A percentile compares a stretch with the other conserved stretches of the same genome.
Evolutionary conservation across 1,140 invertebrate species (phyloP).

Genomic region (Nixonia krombeini): DNA sequence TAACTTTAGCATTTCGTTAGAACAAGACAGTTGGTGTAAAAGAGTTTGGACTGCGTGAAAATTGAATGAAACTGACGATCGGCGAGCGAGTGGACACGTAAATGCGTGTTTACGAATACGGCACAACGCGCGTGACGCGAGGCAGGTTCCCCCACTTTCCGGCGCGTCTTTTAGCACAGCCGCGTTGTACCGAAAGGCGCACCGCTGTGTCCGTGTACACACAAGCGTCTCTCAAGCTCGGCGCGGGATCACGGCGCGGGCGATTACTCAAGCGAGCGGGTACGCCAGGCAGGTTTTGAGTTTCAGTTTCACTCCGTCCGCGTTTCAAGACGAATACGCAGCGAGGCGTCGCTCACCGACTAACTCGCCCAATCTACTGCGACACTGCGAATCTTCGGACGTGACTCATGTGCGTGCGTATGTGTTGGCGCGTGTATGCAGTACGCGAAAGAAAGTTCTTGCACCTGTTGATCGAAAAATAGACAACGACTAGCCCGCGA

Average conservation of each 20-base stretch:
- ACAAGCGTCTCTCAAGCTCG: slow-evolving; percentile 30
- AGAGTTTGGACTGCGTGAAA: too few relatives aligned
- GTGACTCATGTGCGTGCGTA: not conserved
- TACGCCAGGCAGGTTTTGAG: slow-evolving; percentile 25
- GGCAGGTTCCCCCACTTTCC: slow-evolving; percentile 4
- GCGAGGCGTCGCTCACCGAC: not conserved
- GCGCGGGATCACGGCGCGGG: slow-evolving; percentile 18
- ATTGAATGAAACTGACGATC: too few relatives aligned
- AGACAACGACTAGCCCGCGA: not conserved
- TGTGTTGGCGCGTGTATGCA: not conserved
- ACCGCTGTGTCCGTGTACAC: too few relatives aligned
- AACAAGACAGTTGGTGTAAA: too few relatives aligned
- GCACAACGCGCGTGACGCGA: not conserved
- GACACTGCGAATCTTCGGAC: not conserved
- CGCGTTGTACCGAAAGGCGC: slow-evolving; percentile 21
- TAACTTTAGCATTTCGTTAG: too few relatives aligned
- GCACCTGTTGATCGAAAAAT: slow-evolving; percentile 18
- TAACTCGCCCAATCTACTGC: not conserved
- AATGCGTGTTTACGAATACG: too few relatives aligned
- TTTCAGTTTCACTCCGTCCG: slow-evolving; percentile 34
- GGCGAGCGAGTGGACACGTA: too few relatives aligned
- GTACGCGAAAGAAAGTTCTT: slow-evolving; percentile 9
- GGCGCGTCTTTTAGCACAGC: slow-evolving; percentile 23
- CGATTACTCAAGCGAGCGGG: slow-evolving; percentile 28
- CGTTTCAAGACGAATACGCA: slow-evolving; percentile 14